These are phyloP conservation scores for Ridgeia piscesae DNA, from an alignment of 1,140 invertebrate species.

Conservation along the genomic window DNA sequence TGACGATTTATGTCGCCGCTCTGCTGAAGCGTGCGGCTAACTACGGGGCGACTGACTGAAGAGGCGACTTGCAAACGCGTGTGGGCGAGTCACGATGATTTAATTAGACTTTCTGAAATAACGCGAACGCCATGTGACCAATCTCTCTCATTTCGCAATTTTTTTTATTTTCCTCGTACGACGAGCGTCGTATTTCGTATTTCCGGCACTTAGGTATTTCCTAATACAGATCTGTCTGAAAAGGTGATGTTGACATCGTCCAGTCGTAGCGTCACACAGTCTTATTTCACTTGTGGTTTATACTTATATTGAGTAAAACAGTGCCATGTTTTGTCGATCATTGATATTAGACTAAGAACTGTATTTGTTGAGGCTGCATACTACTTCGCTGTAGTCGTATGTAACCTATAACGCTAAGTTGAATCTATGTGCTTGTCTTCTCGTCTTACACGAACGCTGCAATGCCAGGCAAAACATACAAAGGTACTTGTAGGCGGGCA, in stretches of 20 bases:
- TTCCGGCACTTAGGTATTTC: background rate
- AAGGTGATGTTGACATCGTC: background rate
- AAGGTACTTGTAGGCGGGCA: too few species aligned
- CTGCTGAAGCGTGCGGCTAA: background rate
- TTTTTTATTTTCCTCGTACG: too few species aligned
- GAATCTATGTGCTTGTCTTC: too few species aligned
- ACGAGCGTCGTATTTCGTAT: background rate
- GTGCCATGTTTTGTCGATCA: too few species aligned
- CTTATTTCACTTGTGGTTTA: background rate
- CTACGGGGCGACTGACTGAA: background rate
- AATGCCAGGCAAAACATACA: too few species aligned
- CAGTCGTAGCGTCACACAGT: background rate
- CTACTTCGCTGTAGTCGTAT: background rate
- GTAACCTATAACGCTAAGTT: background rate
- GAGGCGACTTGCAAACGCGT: background rate
- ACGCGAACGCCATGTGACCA: background rate
- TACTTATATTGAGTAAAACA: too few species aligned
- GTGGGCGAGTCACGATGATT: background rate
- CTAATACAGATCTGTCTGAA: background rate
- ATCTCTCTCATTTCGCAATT: background rate
- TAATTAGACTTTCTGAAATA: slow-evolving; percentile 2
- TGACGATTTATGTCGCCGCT: background rate
- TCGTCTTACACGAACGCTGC: too few species aligned
- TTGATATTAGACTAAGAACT: too few species aligned
- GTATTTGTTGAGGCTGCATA: too few species aligned